Evolutionary conservation across 1,140 invertebrate genomes (phyloP).

Genomic region (Luehdorfia chinensis): DNA sequence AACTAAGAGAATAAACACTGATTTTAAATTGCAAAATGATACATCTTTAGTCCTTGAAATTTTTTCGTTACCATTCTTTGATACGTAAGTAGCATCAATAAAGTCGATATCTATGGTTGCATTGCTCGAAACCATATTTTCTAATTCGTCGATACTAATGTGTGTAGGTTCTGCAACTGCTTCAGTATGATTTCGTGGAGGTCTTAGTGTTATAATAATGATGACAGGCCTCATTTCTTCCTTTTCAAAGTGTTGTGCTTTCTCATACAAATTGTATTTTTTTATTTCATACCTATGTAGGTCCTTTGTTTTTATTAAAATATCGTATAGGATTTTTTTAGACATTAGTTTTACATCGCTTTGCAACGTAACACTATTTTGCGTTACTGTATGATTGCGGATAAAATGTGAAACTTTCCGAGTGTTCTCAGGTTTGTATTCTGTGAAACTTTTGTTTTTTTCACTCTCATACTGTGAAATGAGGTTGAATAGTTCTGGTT

Average conservation of each 20-base stretch:
- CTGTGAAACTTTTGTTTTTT: constrained; percentile 20
- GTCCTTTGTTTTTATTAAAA: constrained; percentile 32
- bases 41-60: constrained; percentile 9
- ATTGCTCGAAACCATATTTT: constrained; percentile 28
- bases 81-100: constrained; percentile 36
- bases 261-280: constrained; percentile 42
- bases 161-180: constrained; percentile 1
- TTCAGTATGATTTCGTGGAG: constrained; percentile 14
- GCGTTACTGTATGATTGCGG: too few species aligned
- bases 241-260: constrained; percentile 12
- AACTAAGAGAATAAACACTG: constrained; percentile 43
- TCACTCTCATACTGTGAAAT: not conserved
- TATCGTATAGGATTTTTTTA: constrained; percentile 35
- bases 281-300: constrained; percentile 45
- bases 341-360: constrained; percentile 15
- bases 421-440: constrained; percentile 4
- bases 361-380: constrained; percentile 3
- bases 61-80: constrained; percentile 23
- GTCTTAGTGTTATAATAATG: constrained; percentile 47
- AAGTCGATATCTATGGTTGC: constrained; percentile 49
- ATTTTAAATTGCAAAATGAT: constrained; percentile 45
- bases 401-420: too few species aligned
- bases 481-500: constrained; percentile 8
- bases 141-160: constrained; percentile 29
- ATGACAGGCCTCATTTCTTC: constrained; percentile 33